phyloP scores from a whole-genome alignment of 2,888 invertebrate genomes.

The Orthonychiurus folsomi region DNA sequence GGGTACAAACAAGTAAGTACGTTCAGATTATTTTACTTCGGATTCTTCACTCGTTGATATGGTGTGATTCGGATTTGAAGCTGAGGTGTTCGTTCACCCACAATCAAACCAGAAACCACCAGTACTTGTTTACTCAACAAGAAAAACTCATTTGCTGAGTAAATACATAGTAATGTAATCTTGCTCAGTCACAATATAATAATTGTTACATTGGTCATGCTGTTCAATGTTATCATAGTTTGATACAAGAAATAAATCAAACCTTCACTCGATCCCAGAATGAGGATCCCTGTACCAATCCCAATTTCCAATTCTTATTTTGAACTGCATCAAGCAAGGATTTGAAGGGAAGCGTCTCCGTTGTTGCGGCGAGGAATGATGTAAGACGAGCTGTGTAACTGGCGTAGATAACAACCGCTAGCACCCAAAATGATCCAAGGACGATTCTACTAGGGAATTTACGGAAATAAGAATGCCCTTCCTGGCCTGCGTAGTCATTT shows the following conservation, averaged over 20 bases:
- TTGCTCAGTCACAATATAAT: no score
- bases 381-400: constrained; percentile 36
- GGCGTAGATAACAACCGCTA: constrained; percentile 33
- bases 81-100: no score
- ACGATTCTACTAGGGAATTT: constrained; percentile 33
- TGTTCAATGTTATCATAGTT: no score
- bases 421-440: constrained; percentile 34
- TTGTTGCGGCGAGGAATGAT: constrained; percentile 33
- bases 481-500: constrained; percentile 29
- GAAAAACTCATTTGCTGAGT: no score
- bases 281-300: constrained; percentile 32
- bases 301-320: constrained; percentile 33
- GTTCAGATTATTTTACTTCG: not conserved
- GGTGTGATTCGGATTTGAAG: no score
- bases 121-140: no score
- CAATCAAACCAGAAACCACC: no score
- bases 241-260: not conserved
- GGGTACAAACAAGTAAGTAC: not conserved
- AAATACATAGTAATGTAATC: no score
- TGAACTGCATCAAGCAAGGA: constrained; percentile 29
- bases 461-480: constrained; percentile 28
- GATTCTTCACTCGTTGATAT: not conserved
- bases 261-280: constrained; percentile 36
- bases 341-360: constrained; percentile 29
- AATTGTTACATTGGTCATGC: no score